These are phyloP conservation scores for Propithecus deckenii DNA, from an alignment of 2,797 vertebrate genomes.

Conservation along the genomic window DNA sequence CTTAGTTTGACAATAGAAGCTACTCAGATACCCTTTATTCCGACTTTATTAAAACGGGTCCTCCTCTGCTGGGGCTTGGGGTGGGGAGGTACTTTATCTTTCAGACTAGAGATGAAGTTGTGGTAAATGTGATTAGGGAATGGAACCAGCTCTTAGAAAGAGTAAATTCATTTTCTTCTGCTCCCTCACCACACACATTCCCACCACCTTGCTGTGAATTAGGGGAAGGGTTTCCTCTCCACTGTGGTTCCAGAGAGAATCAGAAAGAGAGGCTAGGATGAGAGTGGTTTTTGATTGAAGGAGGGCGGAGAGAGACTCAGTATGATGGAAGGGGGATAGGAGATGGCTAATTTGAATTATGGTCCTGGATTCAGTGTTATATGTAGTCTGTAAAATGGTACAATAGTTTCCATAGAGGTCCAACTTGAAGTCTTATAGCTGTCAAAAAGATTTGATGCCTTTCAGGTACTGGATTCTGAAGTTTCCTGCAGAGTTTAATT, in stretches of 20 bases:
- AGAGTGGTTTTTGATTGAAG: background rate
- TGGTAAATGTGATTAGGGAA: background rate
- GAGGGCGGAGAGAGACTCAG: background rate
- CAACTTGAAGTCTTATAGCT: background rate
- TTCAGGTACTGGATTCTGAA: constrained; percentile 97
- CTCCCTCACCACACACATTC: background rate
- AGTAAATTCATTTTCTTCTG: background rate
- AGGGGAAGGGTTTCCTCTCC: background rate
- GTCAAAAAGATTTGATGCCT: constrained; percentile 53
- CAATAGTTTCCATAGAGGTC: background rate
- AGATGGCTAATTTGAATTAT: background rate
- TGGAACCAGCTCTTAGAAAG: background rate
- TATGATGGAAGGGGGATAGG: background rate
- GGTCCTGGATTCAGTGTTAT: background rate
- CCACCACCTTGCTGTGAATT: background rate
- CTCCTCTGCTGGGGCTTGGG: accelerated
- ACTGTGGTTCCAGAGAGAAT: background rate
- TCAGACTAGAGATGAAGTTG: background rate
- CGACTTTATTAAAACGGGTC: constrained; percentile 9
- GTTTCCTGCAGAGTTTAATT: constrained; percentile 97
- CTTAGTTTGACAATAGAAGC: background rate
- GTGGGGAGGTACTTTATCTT: background rate
- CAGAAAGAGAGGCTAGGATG: background rate
- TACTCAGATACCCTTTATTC: background rate
- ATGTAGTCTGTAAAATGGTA: background rate